Base-by-base conservation (phyloP, 2,888 invertebrate species). In the Nineta flava region DNA sequence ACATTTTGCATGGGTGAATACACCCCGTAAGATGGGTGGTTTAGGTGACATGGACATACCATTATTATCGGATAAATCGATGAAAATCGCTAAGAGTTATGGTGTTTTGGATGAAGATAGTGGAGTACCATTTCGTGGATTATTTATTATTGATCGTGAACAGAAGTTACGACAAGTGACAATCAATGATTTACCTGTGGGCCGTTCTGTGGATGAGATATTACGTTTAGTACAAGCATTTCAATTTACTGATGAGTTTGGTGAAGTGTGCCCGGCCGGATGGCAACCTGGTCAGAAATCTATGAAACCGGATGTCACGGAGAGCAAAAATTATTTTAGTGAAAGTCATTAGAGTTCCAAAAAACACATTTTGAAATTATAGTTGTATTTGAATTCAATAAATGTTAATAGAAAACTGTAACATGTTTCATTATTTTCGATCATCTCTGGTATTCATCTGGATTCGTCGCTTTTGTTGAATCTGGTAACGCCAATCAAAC, bases 1-100 rank as follows among this genome's bases (percentile, higher is more conserved):
- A 19, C 97, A 99, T 66, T 76, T 97, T 62, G 97, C 97, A 38
- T 99, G 97, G 97, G 75, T 91, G 51, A 92, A 93, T 68, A 92
- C 90, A 1, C 84, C 95, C 1, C 81, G 96, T 51, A 95, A 96
- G 62, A 83, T 93, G 64, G 97, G 94, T 19, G 94, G 95, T 49
- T 74, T 96, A 34, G 97, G 96, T 2, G 79, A 83, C 47, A 90
- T 99, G 87, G 81, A 86, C 61, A 93, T 99, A 61, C 97, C 97
- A 1, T 71, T 99, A 51, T 69, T 99, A 58, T 85, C 94, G 51
- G 99, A 99, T 71, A 94, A 94, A 69, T 90, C 85, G 31, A 76
- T 80, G 63, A 77, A 80, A 63, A 87, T 97, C 62, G 73, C 95
- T 38, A 81, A 80, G 53, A 83, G 82, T 58, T 97, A 96, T 65